phyloP scores from a whole-genome alignment of 2,113 vertebrate species.

The Ceyx margarethae region DNA sequence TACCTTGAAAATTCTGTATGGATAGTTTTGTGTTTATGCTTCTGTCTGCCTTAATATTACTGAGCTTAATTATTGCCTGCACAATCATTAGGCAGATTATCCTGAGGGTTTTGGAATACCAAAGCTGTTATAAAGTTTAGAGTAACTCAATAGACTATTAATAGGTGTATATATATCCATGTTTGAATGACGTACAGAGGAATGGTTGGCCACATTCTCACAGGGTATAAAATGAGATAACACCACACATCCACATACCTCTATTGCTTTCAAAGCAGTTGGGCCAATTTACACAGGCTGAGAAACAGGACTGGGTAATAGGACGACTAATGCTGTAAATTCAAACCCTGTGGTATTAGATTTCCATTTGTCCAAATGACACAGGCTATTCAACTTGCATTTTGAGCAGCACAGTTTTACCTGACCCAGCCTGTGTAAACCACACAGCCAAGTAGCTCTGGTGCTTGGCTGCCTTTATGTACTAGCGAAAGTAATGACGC shows the following conservation, averaged over 20 bases:
- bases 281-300: constrained; percentile 5
- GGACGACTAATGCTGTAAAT: constrained; percentile 5
- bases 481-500: constrained; percentile 55
- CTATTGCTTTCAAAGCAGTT: constrained; percentile 1
- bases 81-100: neutral
- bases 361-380: constrained; percentile 14
- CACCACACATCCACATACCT: neutral
- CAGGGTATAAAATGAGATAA: constrained; percentile 5
- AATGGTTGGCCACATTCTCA: neutral
- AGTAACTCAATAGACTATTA: neutral
- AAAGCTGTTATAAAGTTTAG: neutral
- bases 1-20: neutral
- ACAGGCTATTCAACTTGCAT: constrained; percentile 5
- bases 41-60: neutral
- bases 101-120: neutral
- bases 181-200: neutral
- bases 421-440: constrained; percentile 23
- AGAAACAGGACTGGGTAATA: neutral
- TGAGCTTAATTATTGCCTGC: neutral
- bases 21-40: neutral
- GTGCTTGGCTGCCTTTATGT: constrained; percentile 64
- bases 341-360: neutral
- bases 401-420: neutral
- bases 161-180: neutral
- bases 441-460: constrained; percentile 22